phyloP scores from a whole-genome alignment of 2,888 invertebrate genomes.

The Empis livida region DNA sequence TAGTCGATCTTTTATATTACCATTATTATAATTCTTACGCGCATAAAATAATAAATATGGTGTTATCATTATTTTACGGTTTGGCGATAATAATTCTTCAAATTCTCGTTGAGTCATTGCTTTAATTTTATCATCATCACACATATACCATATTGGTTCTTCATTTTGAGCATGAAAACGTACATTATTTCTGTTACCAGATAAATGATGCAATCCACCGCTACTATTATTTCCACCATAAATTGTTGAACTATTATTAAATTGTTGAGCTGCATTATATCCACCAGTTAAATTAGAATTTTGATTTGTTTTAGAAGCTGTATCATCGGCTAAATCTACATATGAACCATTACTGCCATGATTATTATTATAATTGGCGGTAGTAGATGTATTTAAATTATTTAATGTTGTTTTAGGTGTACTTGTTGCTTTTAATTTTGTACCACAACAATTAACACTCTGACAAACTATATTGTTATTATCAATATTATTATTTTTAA shows the following conservation, averaged over 20 bases:
- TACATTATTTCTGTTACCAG: not conserved
- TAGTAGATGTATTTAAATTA: not conserved
- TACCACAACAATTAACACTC: constrained; percentile 46
- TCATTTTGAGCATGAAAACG: constrained; percentile 5
- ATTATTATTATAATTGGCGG: not conserved
- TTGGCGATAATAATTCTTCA: constrained; percentile 59
- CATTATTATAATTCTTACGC: constrained; percentile 36
- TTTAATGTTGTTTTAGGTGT: not conserved
- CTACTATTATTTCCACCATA: not conserved
- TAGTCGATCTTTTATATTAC: no score
- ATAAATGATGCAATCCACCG: not conserved
- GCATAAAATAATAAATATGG: constrained; percentile 81
- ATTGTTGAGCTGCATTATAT: not conserved
- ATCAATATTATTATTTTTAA: constrained; percentile 7
- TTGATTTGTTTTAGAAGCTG: not conserved
- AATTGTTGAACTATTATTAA: not conserved
- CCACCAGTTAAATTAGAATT: not conserved
- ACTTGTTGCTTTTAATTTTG: constrained; percentile 16
- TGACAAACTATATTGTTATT: constrained; percentile 38
- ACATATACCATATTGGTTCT: constrained; percentile 62
- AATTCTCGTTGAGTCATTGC: constrained; percentile 66
- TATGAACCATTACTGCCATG: constrained; percentile 2
- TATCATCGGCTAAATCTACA: constrained; percentile 5
- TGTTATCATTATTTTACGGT: constrained; percentile 64
- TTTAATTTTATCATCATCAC: constrained; percentile 76